These are phyloP conservation scores for Epizoanthus scotinus DNA, from an alignment of 92 coral and sea anemone species.

Conservation along the genomic window DNA sequence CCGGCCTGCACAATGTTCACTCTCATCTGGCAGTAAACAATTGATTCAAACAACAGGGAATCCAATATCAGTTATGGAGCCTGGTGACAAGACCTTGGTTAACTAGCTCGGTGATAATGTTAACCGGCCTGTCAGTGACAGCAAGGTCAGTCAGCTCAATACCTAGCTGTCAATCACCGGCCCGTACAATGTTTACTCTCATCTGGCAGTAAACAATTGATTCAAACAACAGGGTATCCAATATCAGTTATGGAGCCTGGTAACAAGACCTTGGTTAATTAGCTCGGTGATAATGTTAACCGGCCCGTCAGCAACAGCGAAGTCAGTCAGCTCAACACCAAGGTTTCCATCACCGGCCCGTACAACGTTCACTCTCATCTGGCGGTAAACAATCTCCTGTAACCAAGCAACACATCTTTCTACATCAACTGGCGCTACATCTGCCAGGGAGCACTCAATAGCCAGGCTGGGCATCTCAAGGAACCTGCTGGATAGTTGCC, in stretches of 20 bases:
- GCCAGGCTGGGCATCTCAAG: slow-evolving; percentile 68
- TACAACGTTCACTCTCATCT: slow-evolving; percentile 52
- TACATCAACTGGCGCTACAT: slow-evolving; percentile 48
- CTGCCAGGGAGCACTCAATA: slow-evolving; percentile 67
- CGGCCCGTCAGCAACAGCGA: slow-evolving; percentile 62
- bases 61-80: background rate
- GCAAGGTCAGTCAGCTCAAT: slow-evolving; percentile 63
- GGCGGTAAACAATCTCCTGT: slow-evolving; percentile 52
- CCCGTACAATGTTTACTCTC: slow-evolving; percentile 52
- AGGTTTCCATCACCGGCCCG: slow-evolving; percentile 42
- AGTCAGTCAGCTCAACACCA: slow-evolving; percentile 65
- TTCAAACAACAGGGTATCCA: no score
- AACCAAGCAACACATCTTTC: slow-evolving; percentile 60
- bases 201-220: slow-evolving; percentile 47
- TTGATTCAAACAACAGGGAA: no score
- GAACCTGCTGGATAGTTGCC: slow-evolving; percentile 47
- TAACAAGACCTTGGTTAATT: slow-evolving; percentile 37
- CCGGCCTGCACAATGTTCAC: slow-evolving; percentile 50
- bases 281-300: slow-evolving; percentile 56
- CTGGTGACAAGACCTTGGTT: slow-evolving; percentile 33
- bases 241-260: slow-evolving; percentile 5
- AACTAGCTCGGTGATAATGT: slow-evolving; percentile 55
- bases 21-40: slow-evolving; percentile 52
- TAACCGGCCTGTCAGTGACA: slow-evolving; percentile 59
- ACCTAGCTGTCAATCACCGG: slow-evolving; percentile 45